These are phyloP conservation scores for Cantharis rustica DNA, from an alignment of 2,888 invertebrate species.

Conservation along the genomic window DNA sequence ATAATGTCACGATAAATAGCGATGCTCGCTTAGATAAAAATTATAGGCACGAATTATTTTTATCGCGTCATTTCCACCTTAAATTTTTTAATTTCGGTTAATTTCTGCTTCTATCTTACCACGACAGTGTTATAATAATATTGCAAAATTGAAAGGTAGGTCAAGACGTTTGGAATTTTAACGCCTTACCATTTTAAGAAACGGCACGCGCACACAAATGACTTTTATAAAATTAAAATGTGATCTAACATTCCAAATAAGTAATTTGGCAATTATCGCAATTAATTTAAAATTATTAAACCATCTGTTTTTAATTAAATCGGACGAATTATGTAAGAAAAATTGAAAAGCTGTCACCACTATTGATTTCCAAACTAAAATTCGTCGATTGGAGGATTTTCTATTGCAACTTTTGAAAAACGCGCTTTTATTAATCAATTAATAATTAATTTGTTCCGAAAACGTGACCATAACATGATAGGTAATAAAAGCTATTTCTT, in stretches of 20 bases:
- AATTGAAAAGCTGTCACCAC: not conserved
- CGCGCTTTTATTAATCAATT: not conserved
- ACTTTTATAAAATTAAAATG: not conserved
- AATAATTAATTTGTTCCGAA: slow-evolving; percentile 12
- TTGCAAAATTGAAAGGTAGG: slow-evolving; percentile 10
- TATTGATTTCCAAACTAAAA: not conserved
- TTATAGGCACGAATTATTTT: not conserved
- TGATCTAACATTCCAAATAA: not conserved
- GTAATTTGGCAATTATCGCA: not conserved
- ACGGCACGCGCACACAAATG: slow-evolving; percentile 1
- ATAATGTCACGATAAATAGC: slow-evolving; percentile 11
- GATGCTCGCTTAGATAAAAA: not conserved
- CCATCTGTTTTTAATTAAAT: not conserved
- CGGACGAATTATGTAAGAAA: not conserved
- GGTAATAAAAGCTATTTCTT: slow-evolving; percentile 8
- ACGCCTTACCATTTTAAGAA: slow-evolving; percentile 20
- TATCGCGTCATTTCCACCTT: not conserved
- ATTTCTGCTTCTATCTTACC: slow-evolving; percentile 2
- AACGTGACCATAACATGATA: slow-evolving; percentile 12
- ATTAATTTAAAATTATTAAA: not conserved
- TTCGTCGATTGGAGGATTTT: not conserved
- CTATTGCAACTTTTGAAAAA: not conserved
- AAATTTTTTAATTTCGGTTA: not conserved
- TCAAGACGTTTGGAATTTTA: slow-evolving; percentile 18
- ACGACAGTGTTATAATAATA: not conserved